Conservation (phyloP, 1,140 invertebrate genomes). For the Penaeus vannamei region DNA sequence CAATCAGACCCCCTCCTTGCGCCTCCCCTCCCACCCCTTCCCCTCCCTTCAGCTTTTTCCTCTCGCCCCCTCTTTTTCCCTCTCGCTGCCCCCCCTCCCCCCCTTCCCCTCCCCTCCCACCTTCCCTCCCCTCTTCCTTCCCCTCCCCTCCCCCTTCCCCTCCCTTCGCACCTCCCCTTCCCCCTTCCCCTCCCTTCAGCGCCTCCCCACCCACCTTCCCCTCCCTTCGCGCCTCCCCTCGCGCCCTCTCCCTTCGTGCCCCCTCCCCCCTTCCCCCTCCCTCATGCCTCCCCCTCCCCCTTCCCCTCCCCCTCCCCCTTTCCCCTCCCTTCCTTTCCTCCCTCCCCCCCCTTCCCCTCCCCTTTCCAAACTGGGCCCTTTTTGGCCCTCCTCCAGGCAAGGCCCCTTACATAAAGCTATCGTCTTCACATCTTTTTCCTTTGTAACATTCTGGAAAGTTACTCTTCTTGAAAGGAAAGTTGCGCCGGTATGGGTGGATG, state of each 20-base stretch:
- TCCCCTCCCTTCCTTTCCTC: no score
- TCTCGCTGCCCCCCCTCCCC: neutral
- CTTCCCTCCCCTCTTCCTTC: neutral
- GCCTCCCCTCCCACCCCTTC: neutral
- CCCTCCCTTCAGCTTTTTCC: neutral
- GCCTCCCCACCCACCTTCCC: neutral
- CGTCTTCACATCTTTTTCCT: no score
- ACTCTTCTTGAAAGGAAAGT: no score
- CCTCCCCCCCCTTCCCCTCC: no score
- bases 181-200: neutral
- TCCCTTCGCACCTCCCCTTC: neutral
- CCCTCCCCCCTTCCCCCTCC: neutral
- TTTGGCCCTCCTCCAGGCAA: no score
- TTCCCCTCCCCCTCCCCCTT: no score
- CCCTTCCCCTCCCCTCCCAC: neutral
- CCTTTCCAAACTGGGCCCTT: no score
- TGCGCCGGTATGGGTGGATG: no score
- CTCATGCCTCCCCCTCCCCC: no score
- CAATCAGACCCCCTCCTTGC: neutral
- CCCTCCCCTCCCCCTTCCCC: neutral
- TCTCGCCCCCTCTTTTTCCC: neutral
- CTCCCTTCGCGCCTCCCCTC: neutral
- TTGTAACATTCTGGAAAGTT: no score
- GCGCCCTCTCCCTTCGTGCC: neutral
- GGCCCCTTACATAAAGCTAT: no score